Base-by-base conservation (phyloP, 2,113 vertebrate species). In the Uropsilus gracilis region DNA sequence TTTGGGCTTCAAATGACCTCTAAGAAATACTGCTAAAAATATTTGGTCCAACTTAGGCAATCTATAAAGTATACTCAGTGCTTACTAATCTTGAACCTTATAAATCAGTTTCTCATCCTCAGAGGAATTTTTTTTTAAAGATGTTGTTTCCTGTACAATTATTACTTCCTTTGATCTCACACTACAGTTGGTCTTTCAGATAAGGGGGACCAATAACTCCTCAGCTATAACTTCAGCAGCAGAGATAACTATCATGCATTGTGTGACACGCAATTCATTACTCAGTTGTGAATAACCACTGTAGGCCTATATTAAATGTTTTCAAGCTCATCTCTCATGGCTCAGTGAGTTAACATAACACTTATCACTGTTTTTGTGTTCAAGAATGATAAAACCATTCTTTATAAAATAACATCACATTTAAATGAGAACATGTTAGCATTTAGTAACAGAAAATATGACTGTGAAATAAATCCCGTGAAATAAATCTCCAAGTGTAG, bases 101-200 rank as follows among this genome's bases (percentile, higher is more conserved):
- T 86, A 98, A 98, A 98, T 94, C 69, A 95, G 37, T 18, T 97
- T 96, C 94, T 97, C 59, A 93, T 97, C 89, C 84, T 91, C 91
- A 94, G 93, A 98, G 95, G 94, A 96, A 96, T 96, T 97, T 98
- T 94, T 78, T 95, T 94, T 96, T 28, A 83, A 89, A 92, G 93
- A 95, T 96, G 96, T 97, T 97, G 83, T 96, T 98, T 98, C 98
- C 98, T 98, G 94, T 42, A 94, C 94, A 97, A 94, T 98, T 98
- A 98, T 98, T 98, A 92, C 83, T 28, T 98, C 94, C 98, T 98
- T 98, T 98, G 98, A 98, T 98, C 98, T 98, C 94, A 75, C 11
- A 46, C 92, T 95, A 72, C 95, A 92, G 96, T 97, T 94, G 85
- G 57, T 87, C 94, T 97, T 97, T 97, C 82, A 98, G 97, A 98